Base-by-base conservation (phyloP, 1,140 invertebrate genomes). In the Pseudomyrmex pallidus region DNA sequence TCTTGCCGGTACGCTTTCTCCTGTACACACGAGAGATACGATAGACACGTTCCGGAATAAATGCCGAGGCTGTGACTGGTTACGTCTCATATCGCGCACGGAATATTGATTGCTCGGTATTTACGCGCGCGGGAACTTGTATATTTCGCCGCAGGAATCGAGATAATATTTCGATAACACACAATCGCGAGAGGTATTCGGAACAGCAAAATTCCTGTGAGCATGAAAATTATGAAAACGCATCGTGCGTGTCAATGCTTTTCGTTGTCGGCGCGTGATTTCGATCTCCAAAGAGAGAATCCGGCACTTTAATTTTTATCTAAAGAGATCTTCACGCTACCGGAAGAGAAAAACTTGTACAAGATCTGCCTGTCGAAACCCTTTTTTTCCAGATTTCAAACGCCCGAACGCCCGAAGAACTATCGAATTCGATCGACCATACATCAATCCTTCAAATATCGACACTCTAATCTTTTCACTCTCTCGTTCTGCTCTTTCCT, bases 1-100 rank as follows among this genome's bases (percentile, higher is more conserved):
- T 72, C 64, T 66, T 48, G 70, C 25, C 61, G 50, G 48, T 48
- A 35, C 46, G 83, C 76, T 80, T 72, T 80, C 76, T 72, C 76
- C 54, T 80, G 20, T 48, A 5, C 76, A 44, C 35, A 35, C 35
- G 35, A 35, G 35, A 35, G 44, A 61, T 72, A 68, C 64, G 63
- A 68, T 12, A 20, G 35, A 57, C 54, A 59, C 10, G 5, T 22
- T 35, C 15, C 46, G 20, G 46, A 25, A 72, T 80, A 72, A 72
- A 80, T 72, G 66, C 67, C 66, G 76, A n/a, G 52, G 12, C 54
- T 59, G 54, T 25, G 54, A 68, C 64, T 78, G 35, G 54, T 72
- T 61, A 57, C 76, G 56, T 70, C 20, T 59, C 64, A 20, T 57
- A 17, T 48, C 4, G 15, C 44, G 13, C 22, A 35, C 35, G 35